Evolutionary conservation across 2,797 vertebrate genomes (phyloP).

Genomic region (Acanthopagrus latus): DNA sequence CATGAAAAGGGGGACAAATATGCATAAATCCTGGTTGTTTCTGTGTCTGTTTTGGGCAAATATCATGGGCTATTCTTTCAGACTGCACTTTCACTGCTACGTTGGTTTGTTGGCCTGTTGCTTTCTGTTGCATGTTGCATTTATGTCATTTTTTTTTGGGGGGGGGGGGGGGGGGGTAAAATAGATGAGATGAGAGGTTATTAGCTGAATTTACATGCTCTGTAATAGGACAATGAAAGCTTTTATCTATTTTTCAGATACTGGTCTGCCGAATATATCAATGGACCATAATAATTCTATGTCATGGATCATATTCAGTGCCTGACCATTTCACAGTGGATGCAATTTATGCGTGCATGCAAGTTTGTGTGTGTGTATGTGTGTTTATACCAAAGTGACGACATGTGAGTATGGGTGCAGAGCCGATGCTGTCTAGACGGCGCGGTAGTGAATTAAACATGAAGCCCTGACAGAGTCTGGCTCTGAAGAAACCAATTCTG

Average conservation of each 20-base stretch:
- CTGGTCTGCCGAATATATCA: conserved; percentile 10
- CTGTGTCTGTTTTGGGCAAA: conserved; percentile 35
- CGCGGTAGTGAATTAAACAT: conserved; percentile 76
- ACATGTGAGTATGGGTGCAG: conserved; percentile 53
- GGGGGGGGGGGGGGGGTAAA: too few relatives aligned
- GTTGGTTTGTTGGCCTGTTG: conserved; percentile 25
- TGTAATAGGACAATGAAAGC: conserved; percentile 22
- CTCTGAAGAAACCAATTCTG: conserved; percentile 66
- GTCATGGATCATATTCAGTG: background rate
- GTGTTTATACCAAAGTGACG: conserved; percentile 49
- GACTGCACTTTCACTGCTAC: conserved; percentile 11
- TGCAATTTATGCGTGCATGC: background rate
- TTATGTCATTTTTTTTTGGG: conserved; percentile 3
- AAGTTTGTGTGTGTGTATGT: conserved; percentile 11
- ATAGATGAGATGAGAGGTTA: conserved; percentile 26
- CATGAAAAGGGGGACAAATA: conserved; percentile 35
- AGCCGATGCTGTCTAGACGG: conserved; percentile 70
- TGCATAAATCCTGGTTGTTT: conserved; percentile 33
- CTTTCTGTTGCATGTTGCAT: conserved; percentile 26
- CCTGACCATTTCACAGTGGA: background rate
- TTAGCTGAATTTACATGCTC: conserved; percentile 39
- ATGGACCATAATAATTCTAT: conserved; percentile 2
- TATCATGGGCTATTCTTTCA: conserved; percentile 29
- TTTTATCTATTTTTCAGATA: conserved; percentile 8
- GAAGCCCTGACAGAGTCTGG: conserved; percentile 64